phyloP scores from a whole-genome alignment of 2,113 vertebrate species.

The Phalacrocorax brasilianus region DNA sequence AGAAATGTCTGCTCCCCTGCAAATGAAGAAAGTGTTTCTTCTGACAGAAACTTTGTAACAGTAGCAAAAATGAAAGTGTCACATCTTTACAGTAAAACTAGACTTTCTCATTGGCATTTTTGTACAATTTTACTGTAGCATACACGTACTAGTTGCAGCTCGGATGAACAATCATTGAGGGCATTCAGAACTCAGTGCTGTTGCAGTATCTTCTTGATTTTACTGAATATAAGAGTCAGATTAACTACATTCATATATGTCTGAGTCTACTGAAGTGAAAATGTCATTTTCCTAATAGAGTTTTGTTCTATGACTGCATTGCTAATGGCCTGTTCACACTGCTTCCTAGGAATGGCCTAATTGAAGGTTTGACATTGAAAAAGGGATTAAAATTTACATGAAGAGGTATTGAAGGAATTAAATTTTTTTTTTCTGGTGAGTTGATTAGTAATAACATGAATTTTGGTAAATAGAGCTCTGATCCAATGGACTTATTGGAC shows the following conservation, averaged over 20 bases:
- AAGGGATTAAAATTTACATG: conserved; percentile 23
- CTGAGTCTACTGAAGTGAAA: background rate
- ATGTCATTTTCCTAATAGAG: conserved; percentile 14
- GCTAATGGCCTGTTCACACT: conserved; percentile 23
- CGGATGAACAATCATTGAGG: background rate
- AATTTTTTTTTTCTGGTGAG: background rate
- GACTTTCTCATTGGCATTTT: background rate
- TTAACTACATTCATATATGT: background rate
- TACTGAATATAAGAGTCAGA: background rate
- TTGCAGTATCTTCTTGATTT: background rate
- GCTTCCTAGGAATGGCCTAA: background rate
- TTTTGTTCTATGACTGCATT: conserved; percentile 19
- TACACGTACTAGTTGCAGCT: background rate
- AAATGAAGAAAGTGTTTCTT: background rate
- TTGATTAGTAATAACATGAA: background rate
- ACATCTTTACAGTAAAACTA: background rate
- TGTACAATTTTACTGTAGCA: background rate
- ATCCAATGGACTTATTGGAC: background rate
- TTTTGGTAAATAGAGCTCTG: background rate
- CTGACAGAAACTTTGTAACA: background rate
- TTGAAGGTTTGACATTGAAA: conserved; percentile 30
- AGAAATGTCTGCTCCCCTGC: background rate
- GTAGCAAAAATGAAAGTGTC: background rate
- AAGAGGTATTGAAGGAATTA: background rate
- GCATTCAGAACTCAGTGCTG: background rate